Conservation (phyloP, 2,797 vertebrate species). For the Taeniopygia guttata region DNA sequence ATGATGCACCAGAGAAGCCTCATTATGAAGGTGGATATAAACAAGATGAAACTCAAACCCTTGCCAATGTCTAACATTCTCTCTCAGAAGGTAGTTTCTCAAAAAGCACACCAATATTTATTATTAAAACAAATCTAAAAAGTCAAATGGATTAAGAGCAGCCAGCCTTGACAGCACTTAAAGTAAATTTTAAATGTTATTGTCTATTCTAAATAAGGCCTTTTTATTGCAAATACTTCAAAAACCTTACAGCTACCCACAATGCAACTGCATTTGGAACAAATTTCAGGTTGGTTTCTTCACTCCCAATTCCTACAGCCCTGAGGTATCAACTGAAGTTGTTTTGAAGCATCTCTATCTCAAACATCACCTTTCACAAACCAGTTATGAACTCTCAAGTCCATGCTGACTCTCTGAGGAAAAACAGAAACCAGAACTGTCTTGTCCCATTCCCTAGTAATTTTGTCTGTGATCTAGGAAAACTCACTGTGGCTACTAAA, state of each 20-base stretch:
- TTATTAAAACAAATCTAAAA: background rate
- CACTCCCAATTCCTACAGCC: background rate
- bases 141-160: background rate
- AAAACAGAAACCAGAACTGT: background rate
- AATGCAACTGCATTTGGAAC: background rate
- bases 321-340: background rate
- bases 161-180: background rate
- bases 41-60: background rate
- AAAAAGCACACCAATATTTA: background rate
- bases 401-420: background rate
- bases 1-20: accelerated
- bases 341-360: background rate
- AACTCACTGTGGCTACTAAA: background rate
- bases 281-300: background rate
- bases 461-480: background rate
- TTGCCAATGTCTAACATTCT: background rate
- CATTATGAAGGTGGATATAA: background rate
- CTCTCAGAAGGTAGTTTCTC: accelerated
- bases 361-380: background rate
- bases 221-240: background rate
- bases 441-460: background rate
- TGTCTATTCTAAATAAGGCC: background rate
- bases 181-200: background rate
- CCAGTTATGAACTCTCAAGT: background rate
- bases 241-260: background rate